Base-by-base conservation (phyloP, 23 tunicate species). In the Trididemnum miniatum region DNA sequence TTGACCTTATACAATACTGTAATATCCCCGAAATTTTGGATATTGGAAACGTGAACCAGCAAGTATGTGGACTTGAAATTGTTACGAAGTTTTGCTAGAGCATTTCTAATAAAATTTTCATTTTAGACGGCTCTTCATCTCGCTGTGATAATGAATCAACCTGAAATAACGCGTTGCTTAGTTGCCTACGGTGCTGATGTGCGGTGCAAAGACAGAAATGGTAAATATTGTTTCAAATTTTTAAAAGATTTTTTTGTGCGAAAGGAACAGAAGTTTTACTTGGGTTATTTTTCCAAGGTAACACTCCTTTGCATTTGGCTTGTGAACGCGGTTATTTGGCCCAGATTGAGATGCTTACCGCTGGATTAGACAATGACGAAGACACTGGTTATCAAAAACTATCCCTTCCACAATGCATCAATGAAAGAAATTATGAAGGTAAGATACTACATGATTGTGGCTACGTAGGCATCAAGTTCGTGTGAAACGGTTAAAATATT, bases 131-230 rank as follows among this genome's bases (percentile, higher is more conserved):
- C 96, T 0, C 83, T 90, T 34, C 96, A 90, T 65, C 80, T 90
- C 23, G 79, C 96, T 31, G 96, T 90, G 0, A 27, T 86, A 30
- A 80, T 83, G 15, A 80, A 90, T 78, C 96, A 79, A 33, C 96
- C 96, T 1, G 72, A 85, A 65, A 34, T 90, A 34, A 83, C 81
- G 22, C 39, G 96, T 35, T 85, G 84, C 39, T 63, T 90, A 65
- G 86, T 90, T 25, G 89, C 84, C 65, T 90, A 80, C 76, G 96
- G 96, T 0, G 96, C 96, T 2, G 50, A 85, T 76, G 57, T 85
- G 0, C 34, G 25, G 23, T 81, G 63, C 65, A 85, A 36, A 44
- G 96, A 90, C 50, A 50, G 44, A 51, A 39, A 84, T 28, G 95
- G 95, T 67, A 72, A 18, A 44, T n/a, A n/a, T n/a, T n/a, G n/a